Base-by-base conservation (phyloP, 1,140 invertebrate species). In the Drosophila nasuta region DNA sequence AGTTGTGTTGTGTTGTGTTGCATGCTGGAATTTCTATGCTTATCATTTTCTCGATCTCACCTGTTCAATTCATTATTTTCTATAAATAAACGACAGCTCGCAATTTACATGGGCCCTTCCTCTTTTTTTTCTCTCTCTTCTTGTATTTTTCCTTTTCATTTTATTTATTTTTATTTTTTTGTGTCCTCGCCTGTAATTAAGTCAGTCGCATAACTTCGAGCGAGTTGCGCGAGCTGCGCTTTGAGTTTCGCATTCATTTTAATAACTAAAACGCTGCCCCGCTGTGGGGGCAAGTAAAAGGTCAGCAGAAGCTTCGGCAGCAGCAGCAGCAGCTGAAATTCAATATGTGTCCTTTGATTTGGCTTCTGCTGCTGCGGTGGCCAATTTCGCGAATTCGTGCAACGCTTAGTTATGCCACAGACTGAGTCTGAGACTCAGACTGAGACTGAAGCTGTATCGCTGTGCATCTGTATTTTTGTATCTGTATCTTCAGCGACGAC, bases 11-110 rank as follows among this genome's bases (percentile, higher is more conserved):
- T 59, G 41, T 8, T 64, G n/a, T 46, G 56, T 75, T 80, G 82
- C 83, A 81, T 86, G 85, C 77, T 83, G 83, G 85, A 89, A 88
- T 88, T 87, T 89, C 85, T 88, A 89, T 89, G 85, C 85, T 88
- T 88, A 88, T 88, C 85, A 88, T 81, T 80, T 77, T 67, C 75
- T 68, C 78, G 85, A 88, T 88, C 85, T 88, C 85, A 88, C 85
- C 85, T 88, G 85, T 89, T 88, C 85, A 85, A 88, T 88, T 88
- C 85, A 88, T 88, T 88, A 88, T 88, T 88, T 87, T 88, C 85
- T 88, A 88, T 88, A 88, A 88, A 88, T 88, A 88, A 88, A 88
- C 77, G 85, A 88, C 85, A 83, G 81, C 49, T 52, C 67, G 60
- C 74, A 88, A 88, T 88, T 88, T 81, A 87, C 82, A 87, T 87